phyloP scores from a whole-genome alignment of 2,113 vertebrate species.

The Pelecanoides urinatrix region DNA sequence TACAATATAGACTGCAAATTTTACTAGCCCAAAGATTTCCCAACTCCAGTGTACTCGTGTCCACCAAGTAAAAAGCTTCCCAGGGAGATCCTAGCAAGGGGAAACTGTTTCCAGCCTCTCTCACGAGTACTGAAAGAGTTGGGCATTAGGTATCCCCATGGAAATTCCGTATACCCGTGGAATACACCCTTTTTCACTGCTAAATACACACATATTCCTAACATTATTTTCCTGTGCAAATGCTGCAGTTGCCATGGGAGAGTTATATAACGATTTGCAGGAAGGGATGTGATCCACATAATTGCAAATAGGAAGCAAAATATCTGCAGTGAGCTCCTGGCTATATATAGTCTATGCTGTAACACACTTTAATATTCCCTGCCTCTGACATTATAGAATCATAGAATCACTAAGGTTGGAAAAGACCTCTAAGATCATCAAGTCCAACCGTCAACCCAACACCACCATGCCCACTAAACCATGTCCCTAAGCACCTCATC shows the following conservation, averaged over 20 bases:
- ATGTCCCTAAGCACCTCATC: no score
- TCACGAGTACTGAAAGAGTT: neutral
- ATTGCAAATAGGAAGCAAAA: neutral
- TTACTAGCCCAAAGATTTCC: neutral
- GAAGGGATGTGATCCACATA: neutral
- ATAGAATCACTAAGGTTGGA: no score
- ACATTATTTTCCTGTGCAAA: neutral
- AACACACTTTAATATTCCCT: neutral
- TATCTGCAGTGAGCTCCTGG: neutral
- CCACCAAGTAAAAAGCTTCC: neutral
- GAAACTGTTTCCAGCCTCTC: neutral
- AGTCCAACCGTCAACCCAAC: no score
- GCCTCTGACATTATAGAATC: neutral
- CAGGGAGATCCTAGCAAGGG: neutral
- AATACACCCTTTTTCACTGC: neutral
- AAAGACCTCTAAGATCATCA: no score
- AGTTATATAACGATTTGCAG: neutral
- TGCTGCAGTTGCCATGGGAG: slow-evolving; percentile 27
- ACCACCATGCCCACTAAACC: no score
- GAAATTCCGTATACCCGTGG: no score
- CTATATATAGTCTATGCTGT: neutral
- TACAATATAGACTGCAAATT: slow-evolving; percentile 11
- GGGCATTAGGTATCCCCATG: neutral
- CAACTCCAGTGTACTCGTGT: rapidly evolving
- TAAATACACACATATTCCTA: neutral